Percentiles rank a stretch among this genome's conserved stretches.
These are phyloP conservation scores for Cremastinae sp. DNA, from an alignment of 2,888 invertebrate genomes.

Conservation along the genomic window DNA sequence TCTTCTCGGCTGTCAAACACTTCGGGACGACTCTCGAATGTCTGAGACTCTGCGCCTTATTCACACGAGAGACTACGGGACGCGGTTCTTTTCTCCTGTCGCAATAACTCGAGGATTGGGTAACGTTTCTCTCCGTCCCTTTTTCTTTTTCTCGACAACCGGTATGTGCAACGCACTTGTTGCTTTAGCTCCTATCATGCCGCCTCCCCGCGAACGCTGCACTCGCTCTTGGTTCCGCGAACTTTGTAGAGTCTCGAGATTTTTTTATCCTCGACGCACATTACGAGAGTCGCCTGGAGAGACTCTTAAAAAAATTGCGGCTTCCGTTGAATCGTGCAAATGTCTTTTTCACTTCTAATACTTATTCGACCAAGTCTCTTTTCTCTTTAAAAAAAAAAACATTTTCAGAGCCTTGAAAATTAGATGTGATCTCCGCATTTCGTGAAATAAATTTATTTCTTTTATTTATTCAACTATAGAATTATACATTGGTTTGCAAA, in stretches of 20 bases:
- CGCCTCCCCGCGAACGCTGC: constrained; percentile 10
- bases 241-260: constrained; percentile 17
- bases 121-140: constrained; percentile 40
- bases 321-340: neutral
- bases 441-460: too few relatives aligned
- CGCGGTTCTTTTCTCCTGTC: constrained; percentile 47
- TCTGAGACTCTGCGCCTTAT: neutral
- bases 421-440: too few relatives aligned
- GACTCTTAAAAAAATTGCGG: neutral
- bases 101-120: constrained; percentile 56
- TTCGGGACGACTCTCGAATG: constrained; percentile 10
- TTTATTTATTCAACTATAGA: too few relatives aligned
- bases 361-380: too few relatives aligned
- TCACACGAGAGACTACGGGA: constrained; percentile 19
- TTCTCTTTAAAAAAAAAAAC: too few relatives aligned
- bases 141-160: constrained; percentile 31
- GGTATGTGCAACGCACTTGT: constrained; percentile 57
- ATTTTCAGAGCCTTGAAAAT: too few relatives aligned
- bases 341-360: too few relatives aligned
- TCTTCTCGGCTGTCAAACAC: constrained; percentile 4
- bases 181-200: constrained; percentile 44
- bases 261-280: neutral
- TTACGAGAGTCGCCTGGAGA: neutral
- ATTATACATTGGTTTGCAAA: too few relatives aligned
- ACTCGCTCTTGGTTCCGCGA: constrained; percentile 41